Base-by-base conservation (phyloP, 2,888 invertebrate species). In the Seira sanloemensis region DNA sequence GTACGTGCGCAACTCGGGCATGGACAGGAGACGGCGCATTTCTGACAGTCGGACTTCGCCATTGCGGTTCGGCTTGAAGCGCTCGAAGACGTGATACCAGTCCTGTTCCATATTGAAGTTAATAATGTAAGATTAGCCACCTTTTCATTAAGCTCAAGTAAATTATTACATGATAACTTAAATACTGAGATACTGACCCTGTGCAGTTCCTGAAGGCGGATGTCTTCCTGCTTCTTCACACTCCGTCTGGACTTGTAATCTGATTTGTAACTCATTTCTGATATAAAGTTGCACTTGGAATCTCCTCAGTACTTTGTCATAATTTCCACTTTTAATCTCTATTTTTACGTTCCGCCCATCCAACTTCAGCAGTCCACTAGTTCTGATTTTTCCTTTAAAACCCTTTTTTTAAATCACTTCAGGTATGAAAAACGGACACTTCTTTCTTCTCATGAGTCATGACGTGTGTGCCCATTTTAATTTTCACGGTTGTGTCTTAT, bases 51-150 rank as follows among this genome's bases (percentile, higher is more conserved):
- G 54, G 2, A 87, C 81, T 54, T 87, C 87, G 2, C 78, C 76
- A 73, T 85, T 86, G 16, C 58, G 37, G 50, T 86, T 85, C 1
- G 87, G 87, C 25, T 80, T 73, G 50, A 86, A 87, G 85, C 86
- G 50, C 9, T 80, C 73, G 67, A 86, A 87, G 16, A 87, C 81
- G n/a, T 75, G 78, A 9, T 67, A 50, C 87, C 87, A 87, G 24
- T 85, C 76, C 87, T 87, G 25, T 0, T n/a, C n/a, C n/a, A n/a
- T n/a, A n/a, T n/a, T n/a, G 75, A 77, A 58, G 16, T 27, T 27
- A 68, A 18, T 26, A 37, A 71, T 54, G 24, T 65, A 72, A 77
- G 19, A 18, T n/a, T n/a, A n/a, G n/a, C n/a, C n/a, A n/a, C n/a
- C n/a, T n/a, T n/a, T n/a, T n/a, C n/a, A n/a, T n/a, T n/a, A n/a